Evolutionary conservation across 1,140 invertebrate genomes (phyloP).

Genomic region (Lepidurus packardi): DNA sequence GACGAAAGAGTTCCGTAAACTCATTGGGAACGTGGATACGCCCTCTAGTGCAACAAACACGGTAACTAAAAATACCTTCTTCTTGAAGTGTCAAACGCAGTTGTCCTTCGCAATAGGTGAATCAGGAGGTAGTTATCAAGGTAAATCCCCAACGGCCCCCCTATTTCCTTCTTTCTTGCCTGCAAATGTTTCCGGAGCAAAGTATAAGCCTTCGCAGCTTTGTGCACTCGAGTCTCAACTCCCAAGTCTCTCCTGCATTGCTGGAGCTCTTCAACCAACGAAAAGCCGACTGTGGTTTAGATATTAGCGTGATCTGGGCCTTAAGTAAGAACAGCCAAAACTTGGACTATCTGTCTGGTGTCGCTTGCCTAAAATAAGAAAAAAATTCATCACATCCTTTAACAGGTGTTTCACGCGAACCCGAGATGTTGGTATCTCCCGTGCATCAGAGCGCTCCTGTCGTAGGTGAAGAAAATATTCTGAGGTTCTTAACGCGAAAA

Average conservation of each 20-base stretch:
- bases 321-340: background rate
- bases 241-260: background rate
- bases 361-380: background rate
- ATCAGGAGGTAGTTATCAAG: constrained; percentile 15
- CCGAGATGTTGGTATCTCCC: background rate
- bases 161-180: background rate
- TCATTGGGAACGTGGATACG: background rate
- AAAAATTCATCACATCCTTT: background rate
- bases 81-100: background rate
- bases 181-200: background rate
- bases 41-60: background rate
- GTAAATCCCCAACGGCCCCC: background rate
- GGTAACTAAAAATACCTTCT: background rate
- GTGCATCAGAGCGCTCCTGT: background rate
- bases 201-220: background rate
- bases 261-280: constrained; percentile 4
- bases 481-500: background rate
- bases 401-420: background rate
- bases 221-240: background rate
- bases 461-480: background rate
- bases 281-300: background rate
- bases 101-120: background rate
- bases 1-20: background rate
- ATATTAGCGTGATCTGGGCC: background rate
- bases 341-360: background rate